Base-by-base conservation (phyloP, 2,797 vertebrate genomes). In the Ptychadena robeensis region DNA sequence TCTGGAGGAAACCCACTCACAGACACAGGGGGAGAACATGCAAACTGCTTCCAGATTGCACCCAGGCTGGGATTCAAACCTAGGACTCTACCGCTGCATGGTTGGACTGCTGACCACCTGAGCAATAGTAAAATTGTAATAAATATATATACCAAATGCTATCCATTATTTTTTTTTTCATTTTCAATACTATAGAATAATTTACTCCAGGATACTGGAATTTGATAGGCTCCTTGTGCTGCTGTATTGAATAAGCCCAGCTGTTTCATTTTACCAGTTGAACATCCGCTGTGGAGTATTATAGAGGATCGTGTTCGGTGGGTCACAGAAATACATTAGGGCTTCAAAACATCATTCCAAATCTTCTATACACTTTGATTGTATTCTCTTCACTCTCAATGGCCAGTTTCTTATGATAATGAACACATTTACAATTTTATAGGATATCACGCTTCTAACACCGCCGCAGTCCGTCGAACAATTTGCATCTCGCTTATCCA, bases 381-480 rank as follows among this genome's bases (percentile, higher is more conserved):
- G 12, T 2, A 6, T 74, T 73, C 37, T 53, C 30, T n/a, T 68
- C 30, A 6, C 12, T 57, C 25, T 80, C 79, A 71, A 25, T 70
- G 44, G 44, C 11, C 11, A 25, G 40, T 77, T 82, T 75, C 66
- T 77, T 27, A 71, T 82, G 57, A 18, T 82, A 82, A 82, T 82
- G 31, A 44, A 22, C 8, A 9, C 22, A 77, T 70, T 77, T 82
- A 77, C 66, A 48, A 40, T 83, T 82, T 83, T 66, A 72, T 72
- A 25, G 74, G 22, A n/a, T 57, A 76, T 70, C 74, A 38, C 34
- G 34, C 59, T 65, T n/a, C 30, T 37, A 34, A 68, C 63, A 61
- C 37, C 6, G 18, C 48, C 53, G 28, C 48, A 11, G 65, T 32
- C 38, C n/a, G 14, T 28, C 67, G 12, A 64, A 66, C 74, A 76